Base-by-base conservation (phyloP, 2,113 vertebrate genomes). In the Sardina pilchardus region DNA sequence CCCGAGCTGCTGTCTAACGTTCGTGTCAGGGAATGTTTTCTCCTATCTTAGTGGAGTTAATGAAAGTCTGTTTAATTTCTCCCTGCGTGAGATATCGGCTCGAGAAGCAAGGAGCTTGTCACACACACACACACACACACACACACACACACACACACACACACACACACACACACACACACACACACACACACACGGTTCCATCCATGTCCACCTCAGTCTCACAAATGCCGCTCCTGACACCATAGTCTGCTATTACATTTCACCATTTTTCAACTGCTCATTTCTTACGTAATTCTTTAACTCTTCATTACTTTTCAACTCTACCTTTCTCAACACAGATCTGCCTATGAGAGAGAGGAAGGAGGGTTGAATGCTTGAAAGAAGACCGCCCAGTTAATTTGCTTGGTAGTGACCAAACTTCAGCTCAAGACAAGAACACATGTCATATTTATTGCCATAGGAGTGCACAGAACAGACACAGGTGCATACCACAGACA, bases 21-120 rank as follows among this genome's bases (percentile, higher is more conserved):
- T 78, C 30, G 30, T 34, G 26, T 78, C 34, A 34, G 71, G 30
- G 30, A 78, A 16, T 78, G 71, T 78, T 78, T 39, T 78, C 34
- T 78, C 71, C 71, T 12, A 6, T 78, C 71, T 78, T 34, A 17
- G 26, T 78, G 71, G 71, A 88, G 75, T 87, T 89, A 90, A 86
- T 84, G 82, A 67, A 84, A 63, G 82, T 87, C 81, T 42, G 26
- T 67, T 30, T 86, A 67, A 81, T 83, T 90, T 78, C 17, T 44
- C n/a, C 59, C 19, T 56, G 45, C 81, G 34, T 34, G 26, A 78
- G 71, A 78, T 36, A 36, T 78, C 10, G 34, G 14, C 0, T 36
- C 26, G 59, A 9, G 59, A 63, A 63, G 21, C 3, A 24, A 78
- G 63, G 10, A 34, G 16, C 71, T 78, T 12, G 12, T 78, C 30